Evolutionary conservation across 2,113 vertebrate species (phyloP), one percentile per base, ranked within the genome.

Genomic region (Megaptera novaeangliae): DNA sequence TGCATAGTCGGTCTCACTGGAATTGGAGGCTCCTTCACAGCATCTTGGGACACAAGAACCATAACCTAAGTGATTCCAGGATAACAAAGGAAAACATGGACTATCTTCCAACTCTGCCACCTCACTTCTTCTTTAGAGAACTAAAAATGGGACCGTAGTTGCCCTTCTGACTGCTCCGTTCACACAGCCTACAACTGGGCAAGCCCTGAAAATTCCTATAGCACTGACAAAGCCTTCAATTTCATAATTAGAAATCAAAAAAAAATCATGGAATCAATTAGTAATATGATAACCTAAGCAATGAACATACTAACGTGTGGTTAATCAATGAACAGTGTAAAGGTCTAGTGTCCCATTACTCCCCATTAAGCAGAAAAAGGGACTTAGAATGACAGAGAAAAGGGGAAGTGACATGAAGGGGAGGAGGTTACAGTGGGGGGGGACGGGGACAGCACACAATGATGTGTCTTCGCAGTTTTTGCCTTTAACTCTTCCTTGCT

Each of bases 361-460:
- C 41, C 15, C 10, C 57, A 46, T 29, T 57, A 63, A 55, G 87
- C 41, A 39, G 25, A 61, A 44, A 77, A 81, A 31, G 64, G 34
- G 23, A 17, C 21, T n/a, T 44, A 46, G 46, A 77, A 41, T 61
- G 61, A 61, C 23, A 41, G 34, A 72, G 71, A 49, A 12, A 3
- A 69, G 49, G 49, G 29, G 6, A 52, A 17, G 74, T 41, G 80
- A 13, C n/a, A 20, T 27, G 3, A 49, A 69, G 57, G 13, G 49
- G 27, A 57, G 25, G 23, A 36, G 39, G n/a, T n/a, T 46, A 23
- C 27, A 6, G 52, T 52, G 20, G 21, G 17, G 14, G 14, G 1
- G 25, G 8, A 10, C 0, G 4, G 31, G 59, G 41, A 25, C 49
- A 15, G 46, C 0, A 1, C 20, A 2, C 1, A 1, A 5, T 29